phyloP scores from a whole-genome alignment of 35 echinoderm and acorn worm genomes.

The Eucidaris tribuloides region DNA sequence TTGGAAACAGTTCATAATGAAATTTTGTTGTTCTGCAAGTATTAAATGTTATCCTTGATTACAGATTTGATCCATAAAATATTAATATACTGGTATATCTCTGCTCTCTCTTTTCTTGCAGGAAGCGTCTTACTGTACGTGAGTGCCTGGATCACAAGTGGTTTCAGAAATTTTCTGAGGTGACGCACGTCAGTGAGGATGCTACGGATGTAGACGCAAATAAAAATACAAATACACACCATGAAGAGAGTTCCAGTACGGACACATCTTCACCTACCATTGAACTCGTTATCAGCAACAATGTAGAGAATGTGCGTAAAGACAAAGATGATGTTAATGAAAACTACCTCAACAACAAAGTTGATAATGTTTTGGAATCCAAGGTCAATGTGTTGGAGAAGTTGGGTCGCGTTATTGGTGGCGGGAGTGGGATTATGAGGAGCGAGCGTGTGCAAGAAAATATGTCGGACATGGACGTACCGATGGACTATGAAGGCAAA shows the following conservation, averaged over 20 bases:
- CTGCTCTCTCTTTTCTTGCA: conserved; percentile 3
- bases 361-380: neutral
- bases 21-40: too few relatives aligned
- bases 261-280: neutral
- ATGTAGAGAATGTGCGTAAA: neutral
- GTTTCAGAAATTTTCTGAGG: conserved; percentile 6
- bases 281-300: neutral
- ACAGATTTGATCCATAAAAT: too few relatives aligned
- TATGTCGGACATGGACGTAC: neutral
- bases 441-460: too few relatives aligned
- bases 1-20: too few relatives aligned
- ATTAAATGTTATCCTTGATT: too few relatives aligned
- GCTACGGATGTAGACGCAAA: neutral
- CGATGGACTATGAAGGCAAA: neutral
- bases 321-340: neutral
- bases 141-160: conserved; percentile 43
- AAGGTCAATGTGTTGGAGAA: too few relatives aligned
- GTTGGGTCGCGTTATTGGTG: too few relatives aligned
- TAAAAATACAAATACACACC: neutral
- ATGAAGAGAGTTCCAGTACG: neutral
- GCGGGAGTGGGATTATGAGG: neutral
- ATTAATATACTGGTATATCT: too few relatives aligned
- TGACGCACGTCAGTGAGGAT: neutral
- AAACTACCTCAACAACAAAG: conserved; percentile 4
- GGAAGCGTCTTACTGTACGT: conserved; percentile 27